These are phyloP conservation scores for Amphipoea oculea DNA, from an alignment of 2,888 invertebrate genomes.

Conservation along the genomic window DNA sequence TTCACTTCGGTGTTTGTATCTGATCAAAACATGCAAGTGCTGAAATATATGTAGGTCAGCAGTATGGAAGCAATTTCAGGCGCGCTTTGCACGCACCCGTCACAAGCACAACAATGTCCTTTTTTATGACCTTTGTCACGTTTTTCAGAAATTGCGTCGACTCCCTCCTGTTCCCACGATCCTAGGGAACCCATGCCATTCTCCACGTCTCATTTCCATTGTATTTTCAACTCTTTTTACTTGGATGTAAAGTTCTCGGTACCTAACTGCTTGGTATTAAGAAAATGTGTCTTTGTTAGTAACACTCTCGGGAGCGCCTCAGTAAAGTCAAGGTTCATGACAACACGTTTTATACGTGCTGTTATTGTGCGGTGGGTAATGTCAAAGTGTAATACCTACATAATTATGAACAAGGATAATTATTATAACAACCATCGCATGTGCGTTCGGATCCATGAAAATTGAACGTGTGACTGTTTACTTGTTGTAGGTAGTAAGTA, in stretches of 20 bases:
- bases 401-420: constrained; percentile 40
- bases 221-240: constrained; percentile 68
- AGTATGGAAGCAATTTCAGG: constrained; percentile 48
- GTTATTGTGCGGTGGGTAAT: constrained; percentile 60
- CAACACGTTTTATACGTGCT: constrained; percentile 63
- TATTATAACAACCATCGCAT: constrained; percentile 18
- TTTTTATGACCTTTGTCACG: constrained; percentile 82
- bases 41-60: constrained; percentile 47
- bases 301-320: constrained; percentile 61
- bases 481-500: neutral
- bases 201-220: constrained; percentile 49
- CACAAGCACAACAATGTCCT: constrained; percentile 67
- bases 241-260: constrained; percentile 57
- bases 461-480: constrained; percentile 2
- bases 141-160: constrained; percentile 79
- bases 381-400: constrained; percentile 52
- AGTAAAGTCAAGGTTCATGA: constrained; percentile 66
- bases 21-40: constrained; percentile 39
- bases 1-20: constrained; percentile 9
- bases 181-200: constrained; percentile 68
- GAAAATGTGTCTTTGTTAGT: constrained; percentile 62
- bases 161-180: constrained; percentile 68
- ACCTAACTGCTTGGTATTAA: constrained; percentile 44
- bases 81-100: constrained; percentile 60
- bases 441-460: constrained; percentile 15